phyloP scores from a whole-genome alignment of 2,888 invertebrate genomes.

The Selenia dentaria region DNA sequence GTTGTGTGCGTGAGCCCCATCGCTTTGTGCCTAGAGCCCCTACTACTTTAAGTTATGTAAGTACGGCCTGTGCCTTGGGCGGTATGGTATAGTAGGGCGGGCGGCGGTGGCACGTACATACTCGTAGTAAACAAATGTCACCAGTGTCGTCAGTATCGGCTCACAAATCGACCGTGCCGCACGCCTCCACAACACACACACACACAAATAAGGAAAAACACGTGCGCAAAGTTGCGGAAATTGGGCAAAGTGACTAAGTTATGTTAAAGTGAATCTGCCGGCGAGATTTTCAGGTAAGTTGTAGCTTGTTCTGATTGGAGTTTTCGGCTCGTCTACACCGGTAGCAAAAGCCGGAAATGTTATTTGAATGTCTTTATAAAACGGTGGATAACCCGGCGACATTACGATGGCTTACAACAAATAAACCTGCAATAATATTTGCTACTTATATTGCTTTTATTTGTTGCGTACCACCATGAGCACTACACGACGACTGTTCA shows the following conservation, averaged over 20 bases:
- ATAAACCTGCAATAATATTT: no score
- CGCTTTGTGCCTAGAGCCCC: neutral
- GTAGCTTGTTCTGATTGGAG: neutral
- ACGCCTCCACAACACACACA: slow-evolving; percentile 31
- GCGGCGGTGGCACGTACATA: slow-evolving; percentile 23
- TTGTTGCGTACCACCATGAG: no score
- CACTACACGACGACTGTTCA: no score
- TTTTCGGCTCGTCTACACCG: neutral
- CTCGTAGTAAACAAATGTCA: slow-evolving; percentile 37
- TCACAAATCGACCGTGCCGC: slow-evolving; percentile 34
- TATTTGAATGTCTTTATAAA: neutral
- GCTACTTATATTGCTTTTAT: no score
- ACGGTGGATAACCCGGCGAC: no score
- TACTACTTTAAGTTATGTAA: slow-evolving; percentile 5
- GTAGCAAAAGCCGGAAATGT: slow-evolving; percentile 2
- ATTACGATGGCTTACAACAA: no score
- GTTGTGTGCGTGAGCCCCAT: neutral
- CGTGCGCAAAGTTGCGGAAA: slow-evolving; percentile 19
- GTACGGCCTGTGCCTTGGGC: slow-evolving; percentile 19
- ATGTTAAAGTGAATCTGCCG: slow-evolving; percentile 22
- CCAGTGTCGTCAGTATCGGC: slow-evolving; percentile 45
- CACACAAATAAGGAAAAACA: slow-evolving; percentile 5
- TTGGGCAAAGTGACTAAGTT: slow-evolving; percentile 22
- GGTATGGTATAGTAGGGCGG: slow-evolving; percentile 27
- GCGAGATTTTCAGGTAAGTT: slow-evolving; percentile 15